A percentile compares a stretch with the other conserved stretches of the same genome.
Conservation (phyloP, 2,113 vertebrate genomes). For the Suncus etruscus region DNA sequence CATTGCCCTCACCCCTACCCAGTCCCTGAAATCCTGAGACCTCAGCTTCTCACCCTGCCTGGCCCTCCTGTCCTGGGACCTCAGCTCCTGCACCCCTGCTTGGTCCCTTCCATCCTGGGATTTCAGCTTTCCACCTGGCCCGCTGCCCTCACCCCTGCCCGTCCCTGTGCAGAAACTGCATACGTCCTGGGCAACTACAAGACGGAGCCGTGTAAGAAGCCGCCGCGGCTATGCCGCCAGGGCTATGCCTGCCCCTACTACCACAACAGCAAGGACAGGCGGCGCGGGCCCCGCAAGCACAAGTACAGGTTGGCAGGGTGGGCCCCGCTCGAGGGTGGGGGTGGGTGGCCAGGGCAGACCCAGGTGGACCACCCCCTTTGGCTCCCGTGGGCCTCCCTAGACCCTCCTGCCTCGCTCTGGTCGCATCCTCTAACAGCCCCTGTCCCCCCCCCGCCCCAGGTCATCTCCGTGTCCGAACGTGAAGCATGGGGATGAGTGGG, state of each 20-base stretch:
- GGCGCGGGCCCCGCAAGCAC: constrained; percentile 97
- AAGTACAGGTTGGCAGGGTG: constrained; percentile 94
- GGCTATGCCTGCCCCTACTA: constrained; percentile 99
- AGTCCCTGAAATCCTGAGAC: no score
- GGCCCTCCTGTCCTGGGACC: no score
- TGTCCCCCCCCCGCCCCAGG: constrained; percentile 81
- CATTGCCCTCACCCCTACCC: no score
- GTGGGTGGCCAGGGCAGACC: no score
- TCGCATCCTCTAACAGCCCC: neutral
- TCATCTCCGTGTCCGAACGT: constrained; percentile 96
- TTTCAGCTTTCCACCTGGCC: neutral
- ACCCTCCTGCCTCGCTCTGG: neutral
- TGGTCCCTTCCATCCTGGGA: neutral
- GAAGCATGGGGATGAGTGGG: constrained; percentile 98
- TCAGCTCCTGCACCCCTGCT: no score
- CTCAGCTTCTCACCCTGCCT: no score
- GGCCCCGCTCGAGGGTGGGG: no score
- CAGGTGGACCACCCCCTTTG: no score
- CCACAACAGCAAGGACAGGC: constrained; percentile 98
- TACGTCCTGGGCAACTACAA: constrained; percentile 99
- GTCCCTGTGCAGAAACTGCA: constrained; percentile 90
- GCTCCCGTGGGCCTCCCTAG: no score
- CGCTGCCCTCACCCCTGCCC: neutral
- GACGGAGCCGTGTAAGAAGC: constrained; percentile 98
- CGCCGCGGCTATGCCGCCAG: constrained; percentile 97